Base-by-base conservation (phyloP, 2,113 vertebrate genomes). In the Edolisoma coerulescens region DNA sequence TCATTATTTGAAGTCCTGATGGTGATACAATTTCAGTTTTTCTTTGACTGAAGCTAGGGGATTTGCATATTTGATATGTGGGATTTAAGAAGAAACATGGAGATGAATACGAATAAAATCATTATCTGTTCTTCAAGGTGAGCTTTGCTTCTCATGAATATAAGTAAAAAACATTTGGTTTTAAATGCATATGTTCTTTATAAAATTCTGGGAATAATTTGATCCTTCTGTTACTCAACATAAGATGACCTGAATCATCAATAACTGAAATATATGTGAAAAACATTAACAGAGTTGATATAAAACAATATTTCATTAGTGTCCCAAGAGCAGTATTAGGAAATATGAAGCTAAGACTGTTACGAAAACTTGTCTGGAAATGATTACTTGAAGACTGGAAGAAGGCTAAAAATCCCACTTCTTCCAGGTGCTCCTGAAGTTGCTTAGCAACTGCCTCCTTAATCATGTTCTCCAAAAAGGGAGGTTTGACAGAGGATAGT, bases 401-500 rank as follows among this genome's bases (percentile, higher is more conserved):
- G 85, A 93, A 63, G 54, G 84, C 84, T 83, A 83, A 95, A 93
- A 97, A 88, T 81, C 73, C 64, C 80, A 92, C 83, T 90, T 95
- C 6, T 76, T 92, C 90, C 92, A 96, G 93, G 95, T 95, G 79
- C 65, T 94, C 88, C 92, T 78, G 37, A 94, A 92, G 87, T 95
- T 96, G 79, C 95, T 92, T 96, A 96, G 95, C 93, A 96, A 97
- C 93, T 84, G 68, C 68, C 56, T 94, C 73, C 90, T 96, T 96
- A 93, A 96, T 95, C 95, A 93, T 76, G 56, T 78, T 95, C 92
- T 94, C 79, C 92, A 81, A 89, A 96, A 97, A 84, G 59, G 82
- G 83, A 93, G 83, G 88, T 68, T 92, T 96, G 95, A 89, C 82
- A 93, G 82, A 84, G 41, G 73, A 63, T 95, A 93, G 59, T 94